Evolutionary conservation across 2,888 invertebrate genomes (phyloP).

Genomic region (Cremastinae sp.): DNA sequence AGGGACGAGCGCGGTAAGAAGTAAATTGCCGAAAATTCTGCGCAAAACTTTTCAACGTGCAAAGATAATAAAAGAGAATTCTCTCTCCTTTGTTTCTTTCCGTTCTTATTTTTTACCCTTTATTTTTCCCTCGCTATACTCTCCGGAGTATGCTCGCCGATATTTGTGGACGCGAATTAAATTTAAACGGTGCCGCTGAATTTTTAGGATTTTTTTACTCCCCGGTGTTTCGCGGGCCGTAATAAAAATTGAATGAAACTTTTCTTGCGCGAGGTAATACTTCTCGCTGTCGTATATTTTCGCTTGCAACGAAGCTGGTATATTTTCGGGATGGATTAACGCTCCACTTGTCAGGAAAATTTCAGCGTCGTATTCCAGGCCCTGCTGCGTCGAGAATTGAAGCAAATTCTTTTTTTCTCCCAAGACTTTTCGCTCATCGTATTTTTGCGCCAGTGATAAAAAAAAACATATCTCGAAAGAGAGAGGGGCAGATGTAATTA

Average conservation of each 20-base stretch:
- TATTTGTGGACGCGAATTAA: neutral
- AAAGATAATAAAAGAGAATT: neutral
- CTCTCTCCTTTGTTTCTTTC: constrained; percentile 8
- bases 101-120: neutral
- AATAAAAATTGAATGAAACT: neutral
- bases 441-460: neutral
- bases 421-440: neutral
- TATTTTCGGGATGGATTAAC: constrained; percentile 7
- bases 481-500: no score
- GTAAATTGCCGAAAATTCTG: constrained; percentile 24
- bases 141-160: no score
- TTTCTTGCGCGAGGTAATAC: constrained; percentile 6
- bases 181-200: neutral
- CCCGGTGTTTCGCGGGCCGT: neutral
- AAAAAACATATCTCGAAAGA: no score
- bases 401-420: neutral
- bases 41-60: constrained; percentile 6
- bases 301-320: neutral
- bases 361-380: neutral
- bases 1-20: constrained; percentile 5
- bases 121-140: neutral
- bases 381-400: neutral
- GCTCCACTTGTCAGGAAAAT: constrained; percentile 15
- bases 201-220: neutral
- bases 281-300: constrained; percentile 6